phyloP scores from a whole-genome alignment of 2,797 vertebrate species.

The Otus scops region DNA sequence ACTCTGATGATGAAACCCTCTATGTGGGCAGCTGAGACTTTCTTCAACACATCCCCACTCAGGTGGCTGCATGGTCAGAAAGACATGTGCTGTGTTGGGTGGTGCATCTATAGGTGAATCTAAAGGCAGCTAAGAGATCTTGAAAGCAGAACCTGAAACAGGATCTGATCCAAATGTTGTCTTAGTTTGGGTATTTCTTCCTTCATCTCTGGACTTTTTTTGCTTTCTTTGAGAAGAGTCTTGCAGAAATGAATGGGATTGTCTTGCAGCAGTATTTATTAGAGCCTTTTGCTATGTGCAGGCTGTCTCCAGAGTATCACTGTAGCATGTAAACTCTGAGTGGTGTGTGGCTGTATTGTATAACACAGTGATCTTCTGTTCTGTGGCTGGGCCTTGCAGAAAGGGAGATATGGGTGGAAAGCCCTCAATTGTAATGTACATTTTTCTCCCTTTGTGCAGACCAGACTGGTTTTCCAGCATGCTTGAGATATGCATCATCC shows the following conservation, averaged over 20 bases:
- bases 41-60: not conserved
- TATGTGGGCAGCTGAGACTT: not conserved
- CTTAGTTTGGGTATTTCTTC: not conserved
- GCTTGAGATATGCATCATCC: not conserved
- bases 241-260: not conserved
- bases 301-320: not conserved
- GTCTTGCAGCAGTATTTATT: not conserved
- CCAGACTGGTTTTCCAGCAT: not conserved
- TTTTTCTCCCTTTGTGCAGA: not conserved
- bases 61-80: not conserved
- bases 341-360: not conserved
- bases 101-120: not conserved
- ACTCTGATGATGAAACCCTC: not conserved
- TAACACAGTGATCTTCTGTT: not conserved
- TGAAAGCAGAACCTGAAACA: not conserved
- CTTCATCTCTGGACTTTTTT: not conserved
- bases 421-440: not conserved
- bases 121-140: not conserved
- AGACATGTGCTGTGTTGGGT: rapidly evolving
- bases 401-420: not conserved
- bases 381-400: not conserved
- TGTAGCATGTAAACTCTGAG: not conserved
- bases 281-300: not conserved
- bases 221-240: not conserved
- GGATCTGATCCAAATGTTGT: not conserved